These are phyloP conservation scores for Muscicapa adusta DNA, from an alignment of 2,113 vertebrate genomes.

Conservation along the genomic window DNA sequence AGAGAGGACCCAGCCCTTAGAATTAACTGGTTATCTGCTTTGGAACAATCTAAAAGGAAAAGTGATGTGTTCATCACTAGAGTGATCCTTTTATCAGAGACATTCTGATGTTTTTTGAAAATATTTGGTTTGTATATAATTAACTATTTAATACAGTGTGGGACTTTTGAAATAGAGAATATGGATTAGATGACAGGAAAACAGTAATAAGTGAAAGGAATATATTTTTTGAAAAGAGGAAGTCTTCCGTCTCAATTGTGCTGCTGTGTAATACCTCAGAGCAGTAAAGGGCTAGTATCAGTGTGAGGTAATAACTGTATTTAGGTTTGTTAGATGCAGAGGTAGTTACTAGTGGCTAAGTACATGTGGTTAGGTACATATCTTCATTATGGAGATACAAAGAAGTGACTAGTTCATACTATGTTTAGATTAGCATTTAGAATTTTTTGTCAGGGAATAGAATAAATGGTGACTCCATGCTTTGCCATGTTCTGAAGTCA, in stretches of 20 bases:
- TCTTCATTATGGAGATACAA: background rate
- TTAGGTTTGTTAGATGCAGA: background rate
- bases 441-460: background rate
- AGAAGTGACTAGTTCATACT: background rate
- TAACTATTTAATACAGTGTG: background rate
- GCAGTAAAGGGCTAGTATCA: background rate
- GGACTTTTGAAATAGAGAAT: background rate
- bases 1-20: background rate
- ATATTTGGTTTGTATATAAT: background rate
- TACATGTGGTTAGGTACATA: background rate
- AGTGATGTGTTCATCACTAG: background rate
- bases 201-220: background rate
- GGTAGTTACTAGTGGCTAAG: background rate
- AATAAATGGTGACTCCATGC: background rate
- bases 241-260: background rate
- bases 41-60: background rate
- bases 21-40: background rate
- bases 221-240: background rate
- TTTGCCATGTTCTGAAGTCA: background rate
- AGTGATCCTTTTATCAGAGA: background rate
- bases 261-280: conserved; percentile 10
- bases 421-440: background rate
- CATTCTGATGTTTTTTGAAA: background rate
- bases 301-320: background rate
- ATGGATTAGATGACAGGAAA: background rate